phyloP scores from a whole-genome alignment of 2,113 vertebrate species.

The Glaucidium brasilianum region DNA sequence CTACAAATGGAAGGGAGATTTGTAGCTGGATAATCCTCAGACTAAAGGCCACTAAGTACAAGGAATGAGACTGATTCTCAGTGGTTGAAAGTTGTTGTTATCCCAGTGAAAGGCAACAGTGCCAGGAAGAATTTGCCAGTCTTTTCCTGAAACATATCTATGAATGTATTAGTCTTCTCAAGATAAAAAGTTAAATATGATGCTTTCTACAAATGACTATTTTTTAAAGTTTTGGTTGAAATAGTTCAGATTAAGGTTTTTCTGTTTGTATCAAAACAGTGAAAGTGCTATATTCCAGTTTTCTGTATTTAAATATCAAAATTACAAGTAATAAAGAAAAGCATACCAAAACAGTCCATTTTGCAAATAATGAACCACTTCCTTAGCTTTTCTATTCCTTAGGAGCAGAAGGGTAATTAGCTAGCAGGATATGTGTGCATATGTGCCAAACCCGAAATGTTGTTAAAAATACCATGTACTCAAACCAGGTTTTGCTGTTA shows the following conservation, averaged over 20 bases:
- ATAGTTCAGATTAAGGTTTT: not conserved
- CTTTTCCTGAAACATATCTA: not conserved
- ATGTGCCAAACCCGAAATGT: not conserved
- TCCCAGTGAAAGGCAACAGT: not conserved
- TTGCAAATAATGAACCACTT: not conserved
- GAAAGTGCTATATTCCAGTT: not conserved
- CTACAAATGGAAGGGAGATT: not conserved
- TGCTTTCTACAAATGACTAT: not conserved
- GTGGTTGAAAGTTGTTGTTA: not conserved
- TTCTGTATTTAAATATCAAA: not conserved
- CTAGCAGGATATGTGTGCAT: rapidly evolving
- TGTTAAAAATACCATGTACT: not conserved
- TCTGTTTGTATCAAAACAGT: not conserved
- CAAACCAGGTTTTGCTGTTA: not conserved
- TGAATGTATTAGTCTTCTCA: not conserved
- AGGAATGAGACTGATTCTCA: not conserved
- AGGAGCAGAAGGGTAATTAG: not conserved
- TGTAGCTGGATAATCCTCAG: not conserved
- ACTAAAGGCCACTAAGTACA: not conserved
- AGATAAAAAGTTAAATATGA: not conserved
- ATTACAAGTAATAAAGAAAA: not conserved
- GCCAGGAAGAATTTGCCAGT: not conserved
- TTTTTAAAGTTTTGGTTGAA: not conserved
- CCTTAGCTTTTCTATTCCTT: not conserved
- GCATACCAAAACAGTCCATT: not conserved